Base-by-base conservation (phyloP, 1,140 invertebrate species). In the Macrobrachium nipponense region DNA sequence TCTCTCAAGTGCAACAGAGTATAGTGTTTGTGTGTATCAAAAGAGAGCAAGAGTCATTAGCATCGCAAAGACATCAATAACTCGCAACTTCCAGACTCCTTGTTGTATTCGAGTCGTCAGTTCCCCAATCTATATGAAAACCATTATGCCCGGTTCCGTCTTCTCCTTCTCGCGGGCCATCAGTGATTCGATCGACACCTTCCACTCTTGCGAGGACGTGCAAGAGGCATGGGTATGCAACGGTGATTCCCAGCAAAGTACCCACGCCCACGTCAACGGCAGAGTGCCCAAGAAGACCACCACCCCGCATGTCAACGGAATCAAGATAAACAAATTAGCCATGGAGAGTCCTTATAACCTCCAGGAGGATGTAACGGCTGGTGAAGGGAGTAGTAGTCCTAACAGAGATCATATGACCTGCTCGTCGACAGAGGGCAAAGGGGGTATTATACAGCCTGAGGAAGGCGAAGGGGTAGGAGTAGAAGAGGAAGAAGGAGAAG, bases 121-220 rank as follows among this genome's bases (percentile, higher is more conserved):
- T 8, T 0, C 62, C 23, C 77, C 5, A 61, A 18, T 20, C 12
- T 62, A 43, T n/a, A 60, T 18, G 27, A 18, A 23, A 43, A 17
- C 5, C 76, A 86, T 51, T 77, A 86, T 86, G 83, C 83, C 83
- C 5, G 83, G 83, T 6, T 77, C 83, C 12, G 60, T 80, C 68
- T 20, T 62, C 14, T 43, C 44, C 7, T 17, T 62, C 17, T 10
- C 68, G n/a, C 51, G 18, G 36, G 12, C 72, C 0, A 8, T 43
- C 15, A 23, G 23, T 10, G 76, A 85, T 43, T 79, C 80, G 12
- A 61, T 66, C 61, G 18, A 27, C 64, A 11, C 61, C 23, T 86
- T 86, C 59, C 66, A 86, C 68, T 86, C 83, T 27, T 86, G 83
- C 23, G 83, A 86, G 68, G 83, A 86, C 68, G 72, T 86, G 23